Base-by-base conservation (phyloP, 2,797 vertebrate species). In the Setipinna tenuifilis region DNA sequence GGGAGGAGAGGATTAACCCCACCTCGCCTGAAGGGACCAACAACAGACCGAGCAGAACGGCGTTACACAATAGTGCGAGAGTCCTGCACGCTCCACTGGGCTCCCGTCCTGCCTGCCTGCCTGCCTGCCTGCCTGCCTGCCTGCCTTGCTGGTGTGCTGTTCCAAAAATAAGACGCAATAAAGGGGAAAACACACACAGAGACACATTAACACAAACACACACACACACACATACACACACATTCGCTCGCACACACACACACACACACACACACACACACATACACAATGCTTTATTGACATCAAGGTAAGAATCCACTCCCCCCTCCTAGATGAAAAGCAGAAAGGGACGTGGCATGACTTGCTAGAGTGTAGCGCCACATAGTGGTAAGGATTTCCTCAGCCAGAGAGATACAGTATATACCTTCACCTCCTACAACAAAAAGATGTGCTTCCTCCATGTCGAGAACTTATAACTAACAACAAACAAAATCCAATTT, bases 151-250 rank as follows among this genome's bases (percentile, higher is more conserved):
- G 62, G 80, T 23, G 41, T 58, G 21, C 71, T 82, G 71, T 78
- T 87, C 89, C 85, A 83, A 90, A 90, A 88, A 89, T 91, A 89
- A 88, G 84, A 83, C 78, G 84, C 84, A 82, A 83, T 80, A 87
- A 87, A 87, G 28, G 50, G 25, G 68, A 31, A 23, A 62, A 85
- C 44, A 62, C 82, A 68, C 85, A 86, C 58, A 78, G n/a, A 84
- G 84, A 80, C 80, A 84, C 82, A 84, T 81, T 2, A 35, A 81
- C 61, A 62, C 65, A 61, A 87, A 87, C 78, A n/a, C 75, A 84
- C 31, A 78, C 31, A 78, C 71, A 44, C 71, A 78, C 68, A 78
- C 25, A 71, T 25, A 71, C 65, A 68, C 62, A 68, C 23, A 68
- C 62, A 68, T 23, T 41, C 68, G 28, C 31, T 41, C 68, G 41